Base-by-base conservation (phyloP, 2,888 invertebrate genomes). In the Harpalus rubripes region DNA sequence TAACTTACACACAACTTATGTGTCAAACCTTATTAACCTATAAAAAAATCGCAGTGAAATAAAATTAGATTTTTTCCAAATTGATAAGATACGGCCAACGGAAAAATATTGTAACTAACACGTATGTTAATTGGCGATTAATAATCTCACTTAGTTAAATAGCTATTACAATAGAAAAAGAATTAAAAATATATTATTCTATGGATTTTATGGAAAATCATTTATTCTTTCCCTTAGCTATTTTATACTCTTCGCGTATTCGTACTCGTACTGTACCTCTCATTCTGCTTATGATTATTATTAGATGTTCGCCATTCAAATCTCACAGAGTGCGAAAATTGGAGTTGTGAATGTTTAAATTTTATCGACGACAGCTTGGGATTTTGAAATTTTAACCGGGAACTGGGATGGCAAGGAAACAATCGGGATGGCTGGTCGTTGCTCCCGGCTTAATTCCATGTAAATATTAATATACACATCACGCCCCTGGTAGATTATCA, bases 391-490 rank as follows among this genome's bases (percentile, higher is more conserved):
- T 74, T 74, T 74, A 41, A 74, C 72, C 16, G 41, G 39, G 68
- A 15, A 41, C 41, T 10, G 15, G 72, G 12, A 52, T 15, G 22
- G 41, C 72, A 74, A 52, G 72, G 26, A 74, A 44, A 74, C 72
- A 44, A 74, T 68, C 32, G 32, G n/a, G 72, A 74, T 44, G 10
- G 72, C 18, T 44, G 72, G 72, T 74, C 72, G 72, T 74, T 74
- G 72, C 72, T 74, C 44, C 8, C 41, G 44, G 72, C 41, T 74
- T 74, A 44, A 74, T 74, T 44, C 72, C n/a, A 18, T 68, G 68
- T 68, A 68, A 68, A 68, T 68, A 44, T 74, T 74, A 74, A 74
- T 74, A 74, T 44, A 16, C 41, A 74, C 8, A 74, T 41, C 72
- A 74, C 44, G 68, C 32, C 32, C 15, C 15, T 32, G 39, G 10